phyloP scores from a whole-genome alignment of 2,888 invertebrate genomes.

The Macaria notata region DNA sequence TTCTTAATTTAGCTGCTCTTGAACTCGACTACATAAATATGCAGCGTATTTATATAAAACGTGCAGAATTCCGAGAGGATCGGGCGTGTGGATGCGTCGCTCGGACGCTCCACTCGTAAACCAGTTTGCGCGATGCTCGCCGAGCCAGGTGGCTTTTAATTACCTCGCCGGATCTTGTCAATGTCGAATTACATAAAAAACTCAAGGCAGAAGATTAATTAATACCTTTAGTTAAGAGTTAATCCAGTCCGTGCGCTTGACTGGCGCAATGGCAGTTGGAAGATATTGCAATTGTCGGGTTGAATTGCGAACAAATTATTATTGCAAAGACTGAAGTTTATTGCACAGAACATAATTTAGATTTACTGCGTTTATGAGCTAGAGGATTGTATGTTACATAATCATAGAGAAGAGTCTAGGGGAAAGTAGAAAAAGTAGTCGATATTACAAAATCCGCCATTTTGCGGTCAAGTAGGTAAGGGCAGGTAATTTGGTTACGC shows the following conservation, averaged over 20 bases:
- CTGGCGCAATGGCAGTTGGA: not conserved
- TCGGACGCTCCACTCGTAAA: conserved; percentile 35
- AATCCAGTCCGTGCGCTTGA: conserved; percentile 11
- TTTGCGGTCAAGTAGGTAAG: conserved; percentile 6
- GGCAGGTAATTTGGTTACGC: conserved; percentile 9
- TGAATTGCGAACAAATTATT: too few species aligned
- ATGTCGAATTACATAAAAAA: conserved; percentile 49
- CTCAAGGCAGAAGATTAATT: conserved; percentile 35
- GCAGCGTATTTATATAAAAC: conserved; percentile 20
- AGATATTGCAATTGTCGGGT: not conserved
- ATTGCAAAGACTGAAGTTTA: not conserved
- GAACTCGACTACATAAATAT: conserved; percentile 15
- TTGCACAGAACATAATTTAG: not conserved
- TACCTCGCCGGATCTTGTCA: conserved; percentile 45
- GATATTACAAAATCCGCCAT: conserved; percentile 1
- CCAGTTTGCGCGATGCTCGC: conserved; percentile 39
- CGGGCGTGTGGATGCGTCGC: conserved; percentile 19
- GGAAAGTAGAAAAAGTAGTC: too few species aligned
- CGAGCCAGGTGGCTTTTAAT: conserved; percentile 50
- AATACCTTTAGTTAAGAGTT: conserved; percentile 8
- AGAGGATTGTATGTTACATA: too few species aligned
- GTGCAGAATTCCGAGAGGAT: conserved; percentile 19
- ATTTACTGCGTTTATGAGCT: too few species aligned
- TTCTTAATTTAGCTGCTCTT: conserved; percentile 21
- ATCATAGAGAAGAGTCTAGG: too few species aligned